Evolutionary conservation across 2,888 invertebrate species (phyloP).

Genomic region (Scaptomyza caliginosa): DNA sequence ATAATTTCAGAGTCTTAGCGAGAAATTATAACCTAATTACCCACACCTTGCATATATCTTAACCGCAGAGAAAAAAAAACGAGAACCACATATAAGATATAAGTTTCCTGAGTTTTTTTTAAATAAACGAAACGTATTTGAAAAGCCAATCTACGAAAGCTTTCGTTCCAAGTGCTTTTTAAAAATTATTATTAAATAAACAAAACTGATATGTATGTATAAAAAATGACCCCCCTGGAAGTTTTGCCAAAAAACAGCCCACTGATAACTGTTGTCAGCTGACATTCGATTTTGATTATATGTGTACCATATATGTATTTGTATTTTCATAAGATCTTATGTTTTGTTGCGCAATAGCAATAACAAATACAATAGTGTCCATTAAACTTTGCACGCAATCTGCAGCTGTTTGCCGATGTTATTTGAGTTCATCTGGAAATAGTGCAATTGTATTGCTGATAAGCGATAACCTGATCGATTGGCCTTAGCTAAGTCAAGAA

Average conservation of each 20-base stretch:
- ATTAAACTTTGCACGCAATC: slow-evolving; percentile 48
- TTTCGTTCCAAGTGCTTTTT: slow-evolving; percentile 1
- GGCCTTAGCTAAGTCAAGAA: slow-evolving; percentile 40
- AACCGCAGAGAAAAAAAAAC: too few relatives aligned
- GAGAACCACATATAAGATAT: slow-evolving; percentile 33
- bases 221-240: slow-evolving; percentile 8
- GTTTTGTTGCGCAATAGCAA: slow-evolving; percentile 28
- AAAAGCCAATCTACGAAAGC: not conserved
- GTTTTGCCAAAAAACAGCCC: not conserved
- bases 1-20: too few relatives aligned
- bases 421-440: slow-evolving; percentile 24
- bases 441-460: slow-evolving; percentile 22
- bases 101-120: not conserved
- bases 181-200: slow-evolving; percentile 1
- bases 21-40: too few relatives aligned
- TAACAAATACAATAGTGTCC: not conserved
- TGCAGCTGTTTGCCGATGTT: slow-evolving; percentile 35
- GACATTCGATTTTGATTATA: not conserved
- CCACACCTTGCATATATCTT: too few relatives aligned
- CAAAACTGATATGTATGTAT: not conserved
- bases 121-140: too few relatives aligned
- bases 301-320: not conserved
- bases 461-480: slow-evolving; percentile 66
- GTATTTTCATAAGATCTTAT: slow-evolving; percentile 2
- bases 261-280: slow-evolving; percentile 35